These are phyloP conservation scores for Drosophila azteca DNA, from an alignment of 1,140 invertebrate genomes.

Conservation along the genomic window DNA sequence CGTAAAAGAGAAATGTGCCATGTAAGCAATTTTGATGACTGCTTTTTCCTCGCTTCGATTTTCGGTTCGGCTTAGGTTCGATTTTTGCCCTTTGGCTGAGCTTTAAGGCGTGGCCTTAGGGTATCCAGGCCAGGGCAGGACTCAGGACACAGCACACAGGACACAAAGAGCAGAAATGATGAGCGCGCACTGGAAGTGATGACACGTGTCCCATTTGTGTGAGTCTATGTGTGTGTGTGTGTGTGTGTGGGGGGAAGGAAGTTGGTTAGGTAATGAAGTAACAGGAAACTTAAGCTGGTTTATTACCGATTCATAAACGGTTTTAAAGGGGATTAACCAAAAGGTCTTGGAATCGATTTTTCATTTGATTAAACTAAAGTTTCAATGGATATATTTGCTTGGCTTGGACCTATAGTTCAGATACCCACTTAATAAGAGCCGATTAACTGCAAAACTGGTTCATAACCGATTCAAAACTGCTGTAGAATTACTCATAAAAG, in stretches of 20 bases:
- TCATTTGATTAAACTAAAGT: too few species aligned
- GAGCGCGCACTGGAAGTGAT: slow-evolving; percentile 43
- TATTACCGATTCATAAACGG: background rate
- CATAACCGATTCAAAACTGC: too few species aligned
- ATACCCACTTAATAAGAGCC: too few species aligned
- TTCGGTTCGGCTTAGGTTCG: slow-evolving; percentile 36
- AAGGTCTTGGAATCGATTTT: too few species aligned
- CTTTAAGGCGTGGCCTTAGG: slow-evolving; percentile 48
- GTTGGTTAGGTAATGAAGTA: slow-evolving; percentile 27
- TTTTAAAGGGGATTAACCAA: too few species aligned
- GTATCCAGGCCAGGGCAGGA: background rate
- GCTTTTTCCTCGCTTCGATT: slow-evolving; percentile 48
- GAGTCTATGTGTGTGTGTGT: too few species aligned
- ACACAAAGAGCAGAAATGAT: slow-evolving; percentile 30
- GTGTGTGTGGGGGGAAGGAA: too few species aligned
- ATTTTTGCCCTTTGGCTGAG: slow-evolving; percentile 57
- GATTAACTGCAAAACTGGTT: too few species aligned
- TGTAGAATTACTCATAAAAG: too few species aligned
- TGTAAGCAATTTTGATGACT: slow-evolving; percentile 72
- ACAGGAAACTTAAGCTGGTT: background rate
- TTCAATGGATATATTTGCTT: too few species aligned
- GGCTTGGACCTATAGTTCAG: too few species aligned
- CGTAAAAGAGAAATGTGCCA: slow-evolving; percentile 67
- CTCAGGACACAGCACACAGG: background rate
- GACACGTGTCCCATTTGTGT: slow-evolving; percentile 40